Conservation (phyloP, 2,888 invertebrate genomes). For the Caenorhabditis drosophilae region DNA sequence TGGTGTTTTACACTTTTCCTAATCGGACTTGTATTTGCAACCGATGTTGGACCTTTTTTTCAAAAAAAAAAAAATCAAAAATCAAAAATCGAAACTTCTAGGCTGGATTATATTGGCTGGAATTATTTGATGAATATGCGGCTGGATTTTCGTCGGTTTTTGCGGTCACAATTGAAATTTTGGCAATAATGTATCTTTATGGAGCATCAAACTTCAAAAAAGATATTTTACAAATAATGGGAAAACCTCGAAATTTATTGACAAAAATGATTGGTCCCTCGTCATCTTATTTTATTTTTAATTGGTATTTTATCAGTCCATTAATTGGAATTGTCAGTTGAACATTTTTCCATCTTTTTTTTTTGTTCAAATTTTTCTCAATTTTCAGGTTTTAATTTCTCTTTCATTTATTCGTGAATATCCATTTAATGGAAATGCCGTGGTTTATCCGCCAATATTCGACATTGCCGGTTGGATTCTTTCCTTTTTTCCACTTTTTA, state of each 20-base stretch:
- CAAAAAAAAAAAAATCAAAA: too few species aligned
- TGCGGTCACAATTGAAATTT: conserved; percentile 7
- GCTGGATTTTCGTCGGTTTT: conserved; percentile 19
- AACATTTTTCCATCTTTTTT: not conserved
- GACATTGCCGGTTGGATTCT: conserved; percentile 7
- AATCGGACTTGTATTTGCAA: conserved; percentile 19
- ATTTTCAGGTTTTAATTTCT: not conserved
- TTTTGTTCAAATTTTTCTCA: not conserved
- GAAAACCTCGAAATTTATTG: conserved; percentile 3
- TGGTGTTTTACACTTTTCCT: conserved; percentile 18
- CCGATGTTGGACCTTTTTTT: too few species aligned
- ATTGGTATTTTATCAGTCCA: conserved; percentile 14
- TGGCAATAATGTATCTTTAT: conserved; percentile 23
- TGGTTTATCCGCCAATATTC: conserved; percentile 3
- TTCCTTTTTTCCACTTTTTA: conserved; percentile 4
- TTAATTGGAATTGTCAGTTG: conserved; percentile 9
- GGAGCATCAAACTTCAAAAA: conserved; percentile 16
- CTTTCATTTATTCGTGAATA: conserved; percentile 2
- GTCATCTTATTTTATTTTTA: conserved; percentile 1
- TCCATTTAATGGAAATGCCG: not conserved
- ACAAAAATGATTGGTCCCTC: conserved; percentile 5
- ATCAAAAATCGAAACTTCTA: too few species aligned
- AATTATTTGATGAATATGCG: conserved; percentile 21
- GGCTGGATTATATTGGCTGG: conserved; percentile 30
- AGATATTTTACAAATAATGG: conserved; percentile 21